Conservation (phyloP, 2,113 vertebrate species). For the Thunnus thynnus region DNA sequence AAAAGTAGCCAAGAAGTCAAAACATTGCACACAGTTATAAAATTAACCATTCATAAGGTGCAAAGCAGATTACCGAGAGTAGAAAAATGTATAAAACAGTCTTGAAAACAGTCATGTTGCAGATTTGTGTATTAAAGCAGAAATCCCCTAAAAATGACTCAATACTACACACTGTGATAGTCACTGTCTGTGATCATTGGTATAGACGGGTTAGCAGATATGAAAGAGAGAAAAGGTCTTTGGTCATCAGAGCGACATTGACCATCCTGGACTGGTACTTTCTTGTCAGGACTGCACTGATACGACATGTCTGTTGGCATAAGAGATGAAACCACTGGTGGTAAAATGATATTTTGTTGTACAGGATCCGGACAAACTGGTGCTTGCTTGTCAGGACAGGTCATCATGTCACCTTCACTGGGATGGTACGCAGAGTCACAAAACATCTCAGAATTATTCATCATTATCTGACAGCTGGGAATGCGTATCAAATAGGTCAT, state of each 20-base stretch:
- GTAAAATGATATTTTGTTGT: neutral
- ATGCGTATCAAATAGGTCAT: conserved; percentile 55
- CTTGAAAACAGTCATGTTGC: no score
- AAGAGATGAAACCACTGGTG: neutral
- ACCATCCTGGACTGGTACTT: neutral
- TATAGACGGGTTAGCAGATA: neutral
- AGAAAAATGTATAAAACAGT: no score
- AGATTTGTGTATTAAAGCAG: no score
- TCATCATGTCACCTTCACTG: neutral
- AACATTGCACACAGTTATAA: no score
- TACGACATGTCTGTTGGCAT: conserved; percentile 61
- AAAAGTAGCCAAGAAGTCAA: no score
- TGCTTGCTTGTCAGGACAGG: conserved; percentile 2
- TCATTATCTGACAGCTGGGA: neutral
- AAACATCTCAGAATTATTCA: neutral
- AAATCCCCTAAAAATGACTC: no score
- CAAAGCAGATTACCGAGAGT: no score
- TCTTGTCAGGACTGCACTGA: conserved; percentile 39
- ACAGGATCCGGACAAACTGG: neutral
- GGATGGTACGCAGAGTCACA: conserved; percentile 30
- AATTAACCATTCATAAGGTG: no score
- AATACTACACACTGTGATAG: conserved; percentile 61
- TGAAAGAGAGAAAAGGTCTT: conserved; percentile 10
- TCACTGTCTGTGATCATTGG: conserved; percentile 26
- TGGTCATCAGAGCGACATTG: conserved; percentile 9